A percentile compares a stretch with the other conserved stretches of the same genome.
phyloP scores from a whole-genome alignment of 1,140 invertebrate species.

The Conus betulinus region DNA sequence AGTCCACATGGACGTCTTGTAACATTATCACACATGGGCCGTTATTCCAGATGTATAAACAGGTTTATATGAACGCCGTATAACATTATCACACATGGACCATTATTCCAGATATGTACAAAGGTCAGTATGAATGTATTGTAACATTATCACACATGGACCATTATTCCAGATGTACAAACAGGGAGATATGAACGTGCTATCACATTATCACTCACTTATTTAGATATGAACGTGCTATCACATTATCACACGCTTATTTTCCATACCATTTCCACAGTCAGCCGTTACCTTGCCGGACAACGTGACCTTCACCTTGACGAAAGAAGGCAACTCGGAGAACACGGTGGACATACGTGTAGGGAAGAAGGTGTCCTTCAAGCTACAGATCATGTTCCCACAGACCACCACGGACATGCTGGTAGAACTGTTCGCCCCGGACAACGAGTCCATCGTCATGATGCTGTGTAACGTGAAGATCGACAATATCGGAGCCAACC shows the following conservation, averaged over 20 bases:
- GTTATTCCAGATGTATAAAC: too few species aligned
- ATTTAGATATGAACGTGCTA: background rate
- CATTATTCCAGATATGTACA: slow-evolving; percentile 7
- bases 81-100: too few species aligned
- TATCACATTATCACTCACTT: background rate
- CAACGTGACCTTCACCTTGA: slow-evolving; percentile 58
- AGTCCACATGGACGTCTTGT: too few species aligned
- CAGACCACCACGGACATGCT: slow-evolving; percentile 57
- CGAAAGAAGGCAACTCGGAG: slow-evolving; percentile 42
- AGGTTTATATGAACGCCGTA: too few species aligned
- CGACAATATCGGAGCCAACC: slow-evolving; percentile 46
- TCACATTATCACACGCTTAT: background rate
- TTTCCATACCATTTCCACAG: slow-evolving; percentile 18
- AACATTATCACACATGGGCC: too few species aligned
- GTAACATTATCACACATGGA: background rate
- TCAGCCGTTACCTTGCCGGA: slow-evolving; percentile 37
- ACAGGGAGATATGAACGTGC: background rate
- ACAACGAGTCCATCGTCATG: slow-evolving; percentile 69
- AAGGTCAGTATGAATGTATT: too few species aligned
- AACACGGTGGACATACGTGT: slow-evolving; percentile 52
- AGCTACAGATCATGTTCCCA: slow-evolving; percentile 61
- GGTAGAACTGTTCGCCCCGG: slow-evolving; percentile 73
- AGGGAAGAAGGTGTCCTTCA: slow-evolving; percentile 55
- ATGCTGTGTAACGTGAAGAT: slow-evolving; percentile 70
- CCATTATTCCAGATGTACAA: background rate